These are phyloP conservation scores for Pao palembangensis DNA, from an alignment of 2,113 vertebrate genomes.

Conservation along the genomic window DNA sequence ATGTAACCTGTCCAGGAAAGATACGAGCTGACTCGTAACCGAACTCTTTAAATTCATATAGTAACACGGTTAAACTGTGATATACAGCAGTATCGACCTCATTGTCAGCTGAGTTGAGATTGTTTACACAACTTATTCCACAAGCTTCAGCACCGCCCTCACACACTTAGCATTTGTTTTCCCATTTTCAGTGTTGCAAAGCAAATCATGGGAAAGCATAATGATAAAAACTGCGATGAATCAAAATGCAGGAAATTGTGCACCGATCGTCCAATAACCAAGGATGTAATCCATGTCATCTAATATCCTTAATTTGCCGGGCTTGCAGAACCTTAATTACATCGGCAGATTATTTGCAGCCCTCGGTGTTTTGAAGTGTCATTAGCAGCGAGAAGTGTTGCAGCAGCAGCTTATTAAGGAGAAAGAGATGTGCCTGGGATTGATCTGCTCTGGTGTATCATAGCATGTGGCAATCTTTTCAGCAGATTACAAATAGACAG, in stretches of 20 bases:
- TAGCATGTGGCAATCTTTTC: slow-evolving; percentile 51
- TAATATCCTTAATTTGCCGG: slow-evolving; percentile 53
- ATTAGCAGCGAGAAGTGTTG: slow-evolving; percentile 40
- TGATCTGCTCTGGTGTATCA: slow-evolving; percentile 51
- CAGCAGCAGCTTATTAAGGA: slow-evolving; percentile 26
- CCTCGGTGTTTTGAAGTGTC: slow-evolving; percentile 42
- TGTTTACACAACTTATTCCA: too few relatives aligned
- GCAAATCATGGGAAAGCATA: slow-evolving; percentile 9
- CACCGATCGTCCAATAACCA: slow-evolving; percentile 41
- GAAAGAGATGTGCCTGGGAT: slow-evolving; percentile 39
- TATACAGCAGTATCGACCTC: too few relatives aligned
- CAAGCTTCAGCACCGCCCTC: too few relatives aligned
- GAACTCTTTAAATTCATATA: too few relatives aligned
- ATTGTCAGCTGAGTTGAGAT: too few relatives aligned
- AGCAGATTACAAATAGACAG: slow-evolving; percentile 57
- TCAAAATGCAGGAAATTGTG: slow-evolving; percentile 48
- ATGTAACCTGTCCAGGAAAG: too few relatives aligned
- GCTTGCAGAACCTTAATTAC: slow-evolving; percentile 53
- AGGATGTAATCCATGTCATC: slow-evolving; percentile 46
- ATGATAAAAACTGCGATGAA: slow-evolving; percentile 35
- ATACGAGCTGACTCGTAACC: too few relatives aligned
- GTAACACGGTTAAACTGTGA: too few relatives aligned
- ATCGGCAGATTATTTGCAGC: slow-evolving; percentile 41
- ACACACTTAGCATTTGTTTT: too few relatives aligned
- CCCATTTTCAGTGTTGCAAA: slow-evolving; percentile 9